Conservation (phyloP, 2,797 vertebrate species). For the Pseudotriccus pelzelni region DNA sequence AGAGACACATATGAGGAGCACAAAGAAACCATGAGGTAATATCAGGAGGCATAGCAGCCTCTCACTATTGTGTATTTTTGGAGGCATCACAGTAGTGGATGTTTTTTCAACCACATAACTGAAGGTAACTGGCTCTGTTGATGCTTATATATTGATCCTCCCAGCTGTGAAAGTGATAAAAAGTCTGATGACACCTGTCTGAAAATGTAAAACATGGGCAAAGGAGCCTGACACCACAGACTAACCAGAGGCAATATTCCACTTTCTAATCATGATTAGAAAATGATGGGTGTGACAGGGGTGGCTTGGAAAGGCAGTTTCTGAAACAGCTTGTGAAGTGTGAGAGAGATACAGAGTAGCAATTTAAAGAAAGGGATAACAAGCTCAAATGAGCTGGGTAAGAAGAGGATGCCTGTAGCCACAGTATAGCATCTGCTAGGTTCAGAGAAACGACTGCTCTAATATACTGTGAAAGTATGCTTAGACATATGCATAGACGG, state of each 20-base stretch:
- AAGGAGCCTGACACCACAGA: background rate
- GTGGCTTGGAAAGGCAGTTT: conserved; percentile 13
- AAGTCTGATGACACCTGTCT: background rate
- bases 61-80: background rate
- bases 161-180: background rate
- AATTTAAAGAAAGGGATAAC: conserved; percentile 27
- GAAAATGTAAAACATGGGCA: background rate
- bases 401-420: background rate
- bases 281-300: background rate
- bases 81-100: background rate
- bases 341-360: background rate
- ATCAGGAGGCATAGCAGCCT: background rate
- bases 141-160: background rate
- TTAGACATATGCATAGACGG: background rate
- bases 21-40: background rate
- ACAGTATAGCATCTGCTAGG: conserved; percentile 2
- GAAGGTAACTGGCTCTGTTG: background rate
- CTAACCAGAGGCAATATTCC: background rate
- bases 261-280: background rate
- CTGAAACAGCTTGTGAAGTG: background rate
- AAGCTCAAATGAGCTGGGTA: background rate
- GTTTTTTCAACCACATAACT: background rate
- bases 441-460: background rate
- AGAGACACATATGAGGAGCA: background rate
- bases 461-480: background rate